Conservation (phyloP, 2,888 invertebrate genomes). For the Cephalotes varians region DNA sequence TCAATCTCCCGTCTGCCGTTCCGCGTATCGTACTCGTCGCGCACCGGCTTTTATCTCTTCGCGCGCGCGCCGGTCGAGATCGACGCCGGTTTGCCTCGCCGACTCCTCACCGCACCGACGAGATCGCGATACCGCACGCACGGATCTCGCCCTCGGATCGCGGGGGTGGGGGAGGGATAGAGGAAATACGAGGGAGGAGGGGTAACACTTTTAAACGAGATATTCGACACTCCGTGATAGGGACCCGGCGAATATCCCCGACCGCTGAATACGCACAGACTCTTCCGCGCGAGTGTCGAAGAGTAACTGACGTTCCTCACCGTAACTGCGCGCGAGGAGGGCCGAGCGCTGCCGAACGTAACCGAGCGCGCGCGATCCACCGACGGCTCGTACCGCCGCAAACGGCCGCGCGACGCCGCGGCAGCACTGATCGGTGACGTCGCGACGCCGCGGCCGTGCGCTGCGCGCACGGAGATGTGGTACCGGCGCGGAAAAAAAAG, state of each 20-base stretch:
- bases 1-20: conserved; percentile 1
- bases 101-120: neutral
- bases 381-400: conserved; percentile 70
- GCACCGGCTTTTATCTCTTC: conserved; percentile 64
- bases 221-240: conserved; percentile 65
- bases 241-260: conserved; percentile 68
- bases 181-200: conserved; percentile 17
- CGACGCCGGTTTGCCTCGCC: conserved; percentile 31
- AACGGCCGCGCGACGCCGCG: conserved; percentile 78
- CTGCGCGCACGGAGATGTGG: neutral
- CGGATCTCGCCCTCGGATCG: neutral
- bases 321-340: conserved; percentile 74
- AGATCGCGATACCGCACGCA: conserved; percentile 21
- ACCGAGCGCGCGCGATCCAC: conserved; percentile 74
- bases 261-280: conserved; percentile 76
- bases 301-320: conserved; percentile 84
- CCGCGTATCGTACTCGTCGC: conserved; percentile 36
- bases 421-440: conserved; percentile 81
- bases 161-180: neutral
- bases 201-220: conserved; percentile 64
- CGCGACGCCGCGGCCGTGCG: conserved; percentile 58
- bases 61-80: conserved; percentile 30
- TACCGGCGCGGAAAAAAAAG: neutral
- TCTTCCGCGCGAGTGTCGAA: conserved; percentile 85
- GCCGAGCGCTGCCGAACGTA: conserved; percentile 77